Evolutionary conservation across 2,888 invertebrate species (phyloP), one percentile per base, ranked within the genome.

Genomic region (Rhaphigaster nebulosa): DNA sequence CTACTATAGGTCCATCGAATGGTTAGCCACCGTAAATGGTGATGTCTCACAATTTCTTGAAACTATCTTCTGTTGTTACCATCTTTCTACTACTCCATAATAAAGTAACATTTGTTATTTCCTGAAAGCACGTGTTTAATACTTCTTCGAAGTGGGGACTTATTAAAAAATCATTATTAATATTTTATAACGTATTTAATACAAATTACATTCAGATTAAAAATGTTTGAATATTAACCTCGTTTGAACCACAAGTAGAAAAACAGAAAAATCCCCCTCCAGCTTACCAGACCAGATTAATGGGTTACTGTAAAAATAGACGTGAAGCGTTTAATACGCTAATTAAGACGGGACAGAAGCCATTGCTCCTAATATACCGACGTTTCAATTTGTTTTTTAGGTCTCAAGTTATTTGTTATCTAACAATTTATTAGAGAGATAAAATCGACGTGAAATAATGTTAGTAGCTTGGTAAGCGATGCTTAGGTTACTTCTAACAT

Each of bases 291-390:
- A 20, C 20, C n/a, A 50, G 84, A 84, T 84, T 84, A 45, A 84
- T 84, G 45, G 84, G 45, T 84, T 84, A n/a, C 84, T n/a, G n/a
- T 84, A 84, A 84, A 84, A 84, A 84, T 84, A 84, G 84, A 84
- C 45, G 45, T 50, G 45, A 84, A 84, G 45, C 84, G 41, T 26
- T 84, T 45, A 84, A 26, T 50, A 13, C 45, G 41, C 84, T 84
- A 84, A 84, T 84, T 45, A 84, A 45, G 84, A 50, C n/a, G 84
- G 84, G 84, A 50, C 84, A 84, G 84, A 84, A 45, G 84, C 45
- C 45, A 50, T 84, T 84, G 45, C 84, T 45, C 84, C n/a, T 50
- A 84, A 84, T 45, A 45, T 50, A 34, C 34, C 34, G 10, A 34
- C 70, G 20, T 10, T 38, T 76, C 70, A 76, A 38, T 76, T 76